phyloP scores from a whole-genome alignment of 2,113 vertebrate genomes.

The Nothoprocta perdicaria region DNA sequence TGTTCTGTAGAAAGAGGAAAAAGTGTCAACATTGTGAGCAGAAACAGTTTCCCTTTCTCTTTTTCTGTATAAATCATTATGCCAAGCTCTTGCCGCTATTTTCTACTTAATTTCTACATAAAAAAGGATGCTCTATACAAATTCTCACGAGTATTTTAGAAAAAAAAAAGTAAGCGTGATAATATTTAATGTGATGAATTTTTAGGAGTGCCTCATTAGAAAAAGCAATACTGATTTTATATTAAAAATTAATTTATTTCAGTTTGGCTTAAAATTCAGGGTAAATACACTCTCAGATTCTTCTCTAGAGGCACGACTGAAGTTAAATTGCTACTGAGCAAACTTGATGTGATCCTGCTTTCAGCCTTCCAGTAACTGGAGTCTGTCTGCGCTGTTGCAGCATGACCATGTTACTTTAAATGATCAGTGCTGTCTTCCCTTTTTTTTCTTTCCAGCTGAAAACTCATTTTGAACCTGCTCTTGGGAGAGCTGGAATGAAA shows the following conservation, averaged over 20 bases:
- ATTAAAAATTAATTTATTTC: constrained; percentile 62
- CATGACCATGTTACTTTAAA: background rate
- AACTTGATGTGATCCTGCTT: background rate
- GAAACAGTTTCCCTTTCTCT: background rate
- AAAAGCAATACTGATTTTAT: constrained; percentile 48
- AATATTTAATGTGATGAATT: constrained; percentile 43
- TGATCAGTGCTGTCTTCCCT: background rate
- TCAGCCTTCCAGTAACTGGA: background rate
- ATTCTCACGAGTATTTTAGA: constrained; percentile 48
- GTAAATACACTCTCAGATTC: constrained; percentile 53
- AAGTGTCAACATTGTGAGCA: background rate
- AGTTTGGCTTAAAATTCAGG: constrained; percentile 47
- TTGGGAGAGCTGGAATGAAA: background rate
- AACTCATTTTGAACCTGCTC: background rate
- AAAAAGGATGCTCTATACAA: background rate
- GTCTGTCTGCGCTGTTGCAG: background rate
- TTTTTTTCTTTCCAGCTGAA: background rate
- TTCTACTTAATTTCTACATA: constrained; percentile 48
- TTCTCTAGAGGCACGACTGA: constrained; percentile 16
- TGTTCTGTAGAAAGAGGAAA: background rate
- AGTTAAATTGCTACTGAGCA: background rate
- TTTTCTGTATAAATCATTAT: background rate
- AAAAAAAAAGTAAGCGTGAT: constrained; percentile 29
- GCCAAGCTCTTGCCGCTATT: constrained; percentile 31
- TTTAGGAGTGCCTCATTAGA: constrained; percentile 25